Conservation (phyloP, 2,797 vertebrate genomes). For the Linurgus olivaceus region DNA sequence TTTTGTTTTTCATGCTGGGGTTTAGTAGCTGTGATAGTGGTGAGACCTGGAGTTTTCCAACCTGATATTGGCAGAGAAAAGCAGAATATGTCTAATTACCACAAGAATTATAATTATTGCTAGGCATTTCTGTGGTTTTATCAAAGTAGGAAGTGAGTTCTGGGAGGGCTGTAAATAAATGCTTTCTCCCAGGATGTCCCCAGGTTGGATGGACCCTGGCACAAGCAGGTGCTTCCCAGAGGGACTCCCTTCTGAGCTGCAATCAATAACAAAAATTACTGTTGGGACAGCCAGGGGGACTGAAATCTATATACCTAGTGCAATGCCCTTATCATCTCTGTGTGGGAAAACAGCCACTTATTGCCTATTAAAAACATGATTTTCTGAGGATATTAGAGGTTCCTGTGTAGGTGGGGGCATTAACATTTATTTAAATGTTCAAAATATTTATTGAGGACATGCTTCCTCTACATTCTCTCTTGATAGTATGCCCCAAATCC, state of each 20-base stretch:
- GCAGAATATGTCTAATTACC: neutral
- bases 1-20: neutral
- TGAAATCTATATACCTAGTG: neutral
- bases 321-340: neutral
- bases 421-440: constrained; percentile 29
- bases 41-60: neutral
- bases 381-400: neutral
- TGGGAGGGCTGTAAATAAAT: neutral
- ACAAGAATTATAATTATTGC: neutral
- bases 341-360: neutral
- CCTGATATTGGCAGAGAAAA: neutral
- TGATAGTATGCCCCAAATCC: constrained; percentile 47
- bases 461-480: constrained; percentile 7
- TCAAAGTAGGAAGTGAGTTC: neutral
- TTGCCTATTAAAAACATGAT: neutral
- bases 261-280: neutral
- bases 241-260: neutral
- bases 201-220: neutral
- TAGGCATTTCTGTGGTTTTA: neutral
- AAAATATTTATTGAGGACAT: constrained; percentile 58
- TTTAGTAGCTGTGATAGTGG: neutral
- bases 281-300: neutral
- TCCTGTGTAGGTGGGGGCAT: neutral
- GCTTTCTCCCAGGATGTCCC: neutral
- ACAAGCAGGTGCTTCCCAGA: neutral